Conservation (phyloP, 2,888 invertebrate species). For the Lepidonotus clava region DNA sequence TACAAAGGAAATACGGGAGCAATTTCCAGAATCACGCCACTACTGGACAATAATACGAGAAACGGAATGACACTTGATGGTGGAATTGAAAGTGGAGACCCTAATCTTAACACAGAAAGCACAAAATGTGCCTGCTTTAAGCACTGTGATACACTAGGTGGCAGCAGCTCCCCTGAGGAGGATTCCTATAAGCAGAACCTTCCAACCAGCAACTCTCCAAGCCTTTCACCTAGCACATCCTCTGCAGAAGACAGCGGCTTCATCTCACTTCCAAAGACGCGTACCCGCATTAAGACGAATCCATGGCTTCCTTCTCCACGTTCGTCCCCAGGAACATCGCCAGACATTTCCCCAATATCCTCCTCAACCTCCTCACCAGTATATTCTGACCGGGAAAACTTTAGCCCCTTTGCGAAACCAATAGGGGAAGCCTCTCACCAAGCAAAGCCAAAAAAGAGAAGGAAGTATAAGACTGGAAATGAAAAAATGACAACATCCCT, state of each 20-base stretch:
- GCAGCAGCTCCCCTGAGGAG: background rate
- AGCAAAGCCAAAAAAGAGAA: background rate
- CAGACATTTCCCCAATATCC: constrained; percentile 47
- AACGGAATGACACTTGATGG: too few relatives aligned
- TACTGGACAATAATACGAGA: too few relatives aligned
- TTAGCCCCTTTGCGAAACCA: too few relatives aligned
- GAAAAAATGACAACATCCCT: background rate
- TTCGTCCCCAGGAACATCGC: constrained; percentile 48
- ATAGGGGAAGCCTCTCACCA: background rate
- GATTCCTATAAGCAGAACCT: too few relatives aligned
- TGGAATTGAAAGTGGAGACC: too few relatives aligned
- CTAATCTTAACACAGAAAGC: background rate
- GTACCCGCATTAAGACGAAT: constrained; percentile 59
- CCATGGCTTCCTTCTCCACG: constrained; percentile 60
- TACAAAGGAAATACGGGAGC: too few relatives aligned
- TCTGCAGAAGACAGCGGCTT: constrained; percentile 52
- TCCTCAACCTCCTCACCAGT: constrained; percentile 18
- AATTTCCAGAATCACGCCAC: too few relatives aligned
- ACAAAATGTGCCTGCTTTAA: constrained; percentile 54
- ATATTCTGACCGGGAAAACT: background rate
- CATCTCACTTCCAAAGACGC: constrained; percentile 56
- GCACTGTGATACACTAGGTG: background rate
- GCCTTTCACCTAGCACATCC: background rate
- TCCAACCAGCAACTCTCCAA: too few relatives aligned
- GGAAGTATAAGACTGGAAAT: background rate